These are phyloP conservation scores for Conus canariensis DNA, from an alignment of 2,888 invertebrate species.

Conservation along the genomic window DNA sequence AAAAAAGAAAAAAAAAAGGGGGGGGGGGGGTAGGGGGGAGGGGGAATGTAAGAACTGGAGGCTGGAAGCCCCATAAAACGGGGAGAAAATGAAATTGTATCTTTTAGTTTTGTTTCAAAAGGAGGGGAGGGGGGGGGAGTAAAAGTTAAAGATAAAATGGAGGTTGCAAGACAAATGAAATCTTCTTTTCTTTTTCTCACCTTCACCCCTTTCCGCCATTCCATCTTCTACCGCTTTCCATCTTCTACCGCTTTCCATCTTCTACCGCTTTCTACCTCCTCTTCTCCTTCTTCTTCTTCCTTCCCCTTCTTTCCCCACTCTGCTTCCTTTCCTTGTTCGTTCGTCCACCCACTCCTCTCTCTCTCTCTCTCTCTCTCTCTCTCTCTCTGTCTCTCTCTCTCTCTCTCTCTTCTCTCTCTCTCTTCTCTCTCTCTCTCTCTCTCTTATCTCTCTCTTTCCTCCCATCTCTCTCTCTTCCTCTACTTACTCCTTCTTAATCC, in stretches of 20 bases:
- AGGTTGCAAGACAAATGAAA: no score
- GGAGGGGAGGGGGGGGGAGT: no score
- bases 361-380: neutral
- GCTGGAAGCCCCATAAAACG: no score
- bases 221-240: neutral
- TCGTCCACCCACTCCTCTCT: neutral
- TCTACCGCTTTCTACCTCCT: neutral
- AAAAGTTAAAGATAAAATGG: no score
- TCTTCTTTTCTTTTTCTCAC: neutral
- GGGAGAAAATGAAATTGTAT: no score
- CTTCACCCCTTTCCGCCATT: neutral
- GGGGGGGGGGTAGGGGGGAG: no score
- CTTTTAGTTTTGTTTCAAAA: no score
- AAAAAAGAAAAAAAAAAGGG: no score
- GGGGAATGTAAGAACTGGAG: no score
- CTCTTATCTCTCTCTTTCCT: neutral
- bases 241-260: neutral
- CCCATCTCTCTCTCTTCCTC: neutral
- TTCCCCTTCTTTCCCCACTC: neutral
- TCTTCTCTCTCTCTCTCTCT: neutral
- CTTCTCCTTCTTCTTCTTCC: neutral
- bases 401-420: neutral
- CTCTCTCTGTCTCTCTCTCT: conserved; percentile 3
- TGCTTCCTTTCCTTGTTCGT: neutral
- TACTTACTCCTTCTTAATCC: neutral